Percentiles rank a stretch among this genome's conserved stretches.
phyloP scores from a whole-genome alignment of 2,888 invertebrate genomes.

The Zaprionus obscuricornis region DNA sequence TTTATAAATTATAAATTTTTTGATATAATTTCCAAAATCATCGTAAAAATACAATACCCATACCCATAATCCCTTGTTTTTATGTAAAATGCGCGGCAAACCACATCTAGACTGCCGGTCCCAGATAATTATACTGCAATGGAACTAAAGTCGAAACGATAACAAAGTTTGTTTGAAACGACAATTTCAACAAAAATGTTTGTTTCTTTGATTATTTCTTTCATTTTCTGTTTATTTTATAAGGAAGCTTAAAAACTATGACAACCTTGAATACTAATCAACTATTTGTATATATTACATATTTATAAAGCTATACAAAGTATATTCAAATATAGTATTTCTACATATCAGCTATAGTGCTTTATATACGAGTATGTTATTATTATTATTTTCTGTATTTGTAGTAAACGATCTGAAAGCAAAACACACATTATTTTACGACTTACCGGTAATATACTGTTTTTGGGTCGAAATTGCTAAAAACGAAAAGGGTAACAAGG shows the following conservation, averaged over 20 bases:
- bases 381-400: conserved; percentile 23
- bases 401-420: conserved; percentile 26
- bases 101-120: too few relatives aligned
- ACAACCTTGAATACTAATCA: conserved; percentile 53
- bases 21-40: too few relatives aligned
- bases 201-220: conserved; percentile 41
- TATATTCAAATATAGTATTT: too few relatives aligned
- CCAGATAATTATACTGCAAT: conserved; percentile 2
- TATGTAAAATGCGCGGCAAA: too few relatives aligned
- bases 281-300: conserved; percentile 1
- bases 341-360: too few relatives aligned
- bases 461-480: conserved; percentile 23
- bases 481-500: conserved; percentile 24
- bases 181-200: conserved; percentile 30
- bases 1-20: too few relatives aligned
- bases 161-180: conserved; percentile 12
- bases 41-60: too few relatives aligned
- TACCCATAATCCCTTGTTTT: too few relatives aligned
- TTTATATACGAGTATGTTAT: conserved; percentile 18
- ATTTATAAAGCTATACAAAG: neutral
- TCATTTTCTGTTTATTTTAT: conserved; percentile 21
- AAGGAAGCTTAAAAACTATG: conserved; percentile 38
- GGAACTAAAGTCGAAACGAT: neutral
- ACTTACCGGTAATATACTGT: conserved; percentile 17
- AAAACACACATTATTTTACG: conserved; percentile 24